A percentile compares a stretch with the other conserved stretches of the same genome.
Evolutionary conservation across 2,797 vertebrate genomes (phyloP).

Genomic region (Coracias cyanogaster): DNA sequence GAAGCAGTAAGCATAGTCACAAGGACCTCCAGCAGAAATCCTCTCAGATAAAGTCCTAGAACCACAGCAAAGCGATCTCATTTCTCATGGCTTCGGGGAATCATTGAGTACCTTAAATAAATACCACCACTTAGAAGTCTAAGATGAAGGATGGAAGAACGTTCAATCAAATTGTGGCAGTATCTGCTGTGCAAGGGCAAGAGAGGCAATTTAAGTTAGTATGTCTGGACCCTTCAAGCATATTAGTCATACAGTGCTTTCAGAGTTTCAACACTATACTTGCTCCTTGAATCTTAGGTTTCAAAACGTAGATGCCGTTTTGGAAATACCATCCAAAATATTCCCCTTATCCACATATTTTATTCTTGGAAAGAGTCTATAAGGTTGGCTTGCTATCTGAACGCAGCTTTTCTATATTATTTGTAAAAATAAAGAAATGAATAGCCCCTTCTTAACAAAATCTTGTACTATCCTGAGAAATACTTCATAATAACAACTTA

Average conservation of each 20-base stretch:
- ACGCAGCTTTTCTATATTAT: neutral
- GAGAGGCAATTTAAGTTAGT: neutral
- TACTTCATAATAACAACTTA: neutral
- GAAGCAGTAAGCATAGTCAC: neutral
- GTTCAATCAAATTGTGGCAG: neutral
- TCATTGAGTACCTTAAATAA: neutral
- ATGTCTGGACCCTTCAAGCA: neutral
- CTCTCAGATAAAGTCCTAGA: neutral
- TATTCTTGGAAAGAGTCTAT: conserved; percentile 8
- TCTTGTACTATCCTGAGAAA: neutral
- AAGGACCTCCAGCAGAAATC: neutral
- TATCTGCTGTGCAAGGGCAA: neutral
- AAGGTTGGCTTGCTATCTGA: neutral
- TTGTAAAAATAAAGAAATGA: neutral
- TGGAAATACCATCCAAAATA: neutral
- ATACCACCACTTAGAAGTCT: neutral
- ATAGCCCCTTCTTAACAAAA: neutral
- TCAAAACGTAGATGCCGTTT: neutral
- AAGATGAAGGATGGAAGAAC: neutral
- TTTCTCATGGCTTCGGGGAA: neutral
- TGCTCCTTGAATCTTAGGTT: neutral
- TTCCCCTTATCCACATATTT: neutral
- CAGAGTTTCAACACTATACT: neutral
- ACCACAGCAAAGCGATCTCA: neutral
- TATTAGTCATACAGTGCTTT: neutral